Percentiles rank a stretch among this genome's conserved stretches.
These are phyloP conservation scores for Plagodis dolabraria DNA, from an alignment of 2,888 invertebrate species.

Conservation along the genomic window DNA sequence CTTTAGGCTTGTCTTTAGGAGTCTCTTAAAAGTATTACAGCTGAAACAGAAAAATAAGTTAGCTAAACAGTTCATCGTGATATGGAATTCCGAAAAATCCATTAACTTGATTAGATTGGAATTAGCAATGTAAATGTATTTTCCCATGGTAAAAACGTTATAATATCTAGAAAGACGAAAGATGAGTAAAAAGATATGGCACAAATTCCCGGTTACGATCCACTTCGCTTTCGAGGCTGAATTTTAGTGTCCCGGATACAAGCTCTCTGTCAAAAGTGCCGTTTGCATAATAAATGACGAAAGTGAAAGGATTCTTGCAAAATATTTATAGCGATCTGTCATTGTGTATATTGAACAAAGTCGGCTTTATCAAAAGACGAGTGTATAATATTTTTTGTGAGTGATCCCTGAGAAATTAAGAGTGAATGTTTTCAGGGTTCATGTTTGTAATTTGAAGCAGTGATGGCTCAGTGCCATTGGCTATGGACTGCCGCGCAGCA, in stretches of 20 bases:
- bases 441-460: no score
- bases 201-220: slow-evolving; percentile 1
- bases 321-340: slow-evolving; percentile 1
- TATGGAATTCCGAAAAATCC: no score
- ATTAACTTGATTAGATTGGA: no score
- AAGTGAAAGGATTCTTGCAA: slow-evolving; percentile 12
- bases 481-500: no score
- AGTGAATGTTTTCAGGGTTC: no score
- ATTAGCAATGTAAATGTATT: no score
- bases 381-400: background rate
- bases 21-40: background rate
- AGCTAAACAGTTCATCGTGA: no score
- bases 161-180: background rate
- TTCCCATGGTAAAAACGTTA: no score
- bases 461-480: no score
- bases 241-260: slow-evolving; percentile 9
- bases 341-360: background rate
- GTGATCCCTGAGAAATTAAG: background rate
- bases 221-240: slow-evolving; percentile 6
- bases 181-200: background rate
- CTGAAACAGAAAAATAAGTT: no score
- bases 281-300: slow-evolving; percentile 23
- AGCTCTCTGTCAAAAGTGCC: slow-evolving; percentile 12
- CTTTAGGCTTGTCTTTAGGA: no score
- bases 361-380: background rate